Base-by-base conservation (phyloP, 37 sponge, comb jelly and placozoan species). In the Mnemiopsis leidyi region DNA sequence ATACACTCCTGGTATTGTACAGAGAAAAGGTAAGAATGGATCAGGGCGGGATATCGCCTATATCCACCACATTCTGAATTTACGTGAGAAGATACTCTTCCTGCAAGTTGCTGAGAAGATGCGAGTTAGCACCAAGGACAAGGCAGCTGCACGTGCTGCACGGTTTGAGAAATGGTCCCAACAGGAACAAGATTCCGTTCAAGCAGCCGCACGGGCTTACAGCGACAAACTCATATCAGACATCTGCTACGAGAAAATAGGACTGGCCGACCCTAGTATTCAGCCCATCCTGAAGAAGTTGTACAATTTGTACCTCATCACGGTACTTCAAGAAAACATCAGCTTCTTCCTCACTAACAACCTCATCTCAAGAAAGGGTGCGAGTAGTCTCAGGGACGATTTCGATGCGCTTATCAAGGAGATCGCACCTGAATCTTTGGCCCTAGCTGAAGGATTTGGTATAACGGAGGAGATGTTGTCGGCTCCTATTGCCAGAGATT, bases 381-480 rank as follows among this genome's bases (percentile, higher is more conserved):
- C 90, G 5, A 30, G 24, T n/a, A 35, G 38, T 13, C 90, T 85
- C 90, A 85, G 90, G 67, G 90, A 40, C 29, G 90, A 85, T 25
- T 85, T 32, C 29, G 67, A 85, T 61, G 36, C 24, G 25, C 67
- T 85, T 13, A 23, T 85, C 48, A 40, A 38, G 3, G 90, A 85
- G 3, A 85, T 85, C 1, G 48, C 90, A 39, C 90, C 90, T 0
- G 90, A 85, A 3, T 34, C 90, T 0, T 61, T 85, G 23, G 61
- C 90, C 29, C 90, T 85, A 1, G 90, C 90, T 38, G 90, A 85
- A 13, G 90, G 90, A 38, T 85, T 85, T 38, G 90, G 90, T 2
- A 85, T 85, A 24, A 85, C 90, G 24, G 90, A 85, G 40, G 90
- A 85, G 61, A 85, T 85, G 90, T 24, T 85, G 30, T 85, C 90